Conservation (phyloP, 2,113 vertebrate genomes). For the Tachycineta bicolor region DNA sequence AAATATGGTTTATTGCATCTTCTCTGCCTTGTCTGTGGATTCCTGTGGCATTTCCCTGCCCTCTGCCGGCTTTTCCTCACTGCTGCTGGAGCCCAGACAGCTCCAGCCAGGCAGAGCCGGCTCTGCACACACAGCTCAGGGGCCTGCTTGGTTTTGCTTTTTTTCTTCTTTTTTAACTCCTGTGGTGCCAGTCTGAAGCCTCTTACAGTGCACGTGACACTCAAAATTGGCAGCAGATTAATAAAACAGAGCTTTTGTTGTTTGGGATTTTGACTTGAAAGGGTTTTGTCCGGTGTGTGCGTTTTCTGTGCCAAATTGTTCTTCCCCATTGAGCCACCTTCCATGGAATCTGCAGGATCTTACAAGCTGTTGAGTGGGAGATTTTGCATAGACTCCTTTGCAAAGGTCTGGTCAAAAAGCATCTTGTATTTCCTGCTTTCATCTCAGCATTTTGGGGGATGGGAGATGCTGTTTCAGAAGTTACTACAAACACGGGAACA, state of each 20-base stretch:
- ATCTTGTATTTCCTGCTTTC: background rate
- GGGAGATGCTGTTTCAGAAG: background rate
- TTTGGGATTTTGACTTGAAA: background rate
- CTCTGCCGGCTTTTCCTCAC: background rate
- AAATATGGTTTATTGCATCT: background rate
- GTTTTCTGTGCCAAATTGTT: background rate
- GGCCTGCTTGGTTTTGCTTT: background rate
- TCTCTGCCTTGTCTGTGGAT: background rate
- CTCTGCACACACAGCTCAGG: background rate
- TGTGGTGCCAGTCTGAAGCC: background rate
- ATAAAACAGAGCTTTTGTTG: slow-evolving; percentile 19
- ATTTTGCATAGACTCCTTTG: background rate
- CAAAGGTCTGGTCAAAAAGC: background rate
- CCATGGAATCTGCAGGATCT: background rate
- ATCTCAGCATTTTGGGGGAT: background rate
- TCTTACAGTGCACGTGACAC: background rate
- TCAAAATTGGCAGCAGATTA: background rate
- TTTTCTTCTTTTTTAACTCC: background rate
- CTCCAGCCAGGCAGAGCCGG: background rate
- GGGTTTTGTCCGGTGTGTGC: background rate
- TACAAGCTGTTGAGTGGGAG: background rate
- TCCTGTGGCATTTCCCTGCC: background rate
- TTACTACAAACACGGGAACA: background rate
- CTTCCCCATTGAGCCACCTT: background rate
- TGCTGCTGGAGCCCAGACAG: background rate